Evolutionary conservation across 1,140 invertebrate species (phyloP).

Genomic region (Eufriesea mexicana): DNA sequence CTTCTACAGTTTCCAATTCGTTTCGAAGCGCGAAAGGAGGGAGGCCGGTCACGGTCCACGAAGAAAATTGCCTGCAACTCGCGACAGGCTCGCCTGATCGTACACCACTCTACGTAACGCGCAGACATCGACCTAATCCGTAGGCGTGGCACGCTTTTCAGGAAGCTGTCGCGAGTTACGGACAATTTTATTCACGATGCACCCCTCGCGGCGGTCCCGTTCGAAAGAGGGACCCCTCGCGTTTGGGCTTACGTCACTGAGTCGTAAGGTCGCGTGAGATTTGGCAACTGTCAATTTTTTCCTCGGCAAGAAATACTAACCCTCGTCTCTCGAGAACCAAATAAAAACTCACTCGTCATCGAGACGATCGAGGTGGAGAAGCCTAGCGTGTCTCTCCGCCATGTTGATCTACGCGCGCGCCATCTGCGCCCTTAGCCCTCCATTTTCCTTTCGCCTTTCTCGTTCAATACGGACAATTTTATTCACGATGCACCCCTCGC

Average conservation of each 20-base stretch:
- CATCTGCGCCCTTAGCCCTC: neutral
- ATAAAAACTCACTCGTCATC: too few relatives aligned
- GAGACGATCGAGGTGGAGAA: too few relatives aligned
- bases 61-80: constrained; percentile 30
- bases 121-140: neutral
- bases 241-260: too few relatives aligned
- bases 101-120: neutral
- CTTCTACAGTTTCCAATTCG: neutral
- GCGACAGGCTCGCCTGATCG: neutral
- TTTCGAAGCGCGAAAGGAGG: neutral
- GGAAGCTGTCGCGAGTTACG: constrained; percentile 20
- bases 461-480: constrained; percentile 35
- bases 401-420: too few relatives aligned
- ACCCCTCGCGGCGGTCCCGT: too few relatives aligned
- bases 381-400: too few relatives aligned
- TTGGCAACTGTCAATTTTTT: too few relatives aligned
- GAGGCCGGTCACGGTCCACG: neutral
- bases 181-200: constrained; percentile 14
- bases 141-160: neutral
- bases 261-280: too few relatives aligned
- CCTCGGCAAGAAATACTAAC: too few relatives aligned
- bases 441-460: too few relatives aligned
- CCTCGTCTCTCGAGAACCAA: too few relatives aligned
- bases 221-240: too few relatives aligned
- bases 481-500: neutral